Evolutionary conservation across 2,888 invertebrate genomes (phyloP).

Genomic region (Calliscelio sp.): DNA sequence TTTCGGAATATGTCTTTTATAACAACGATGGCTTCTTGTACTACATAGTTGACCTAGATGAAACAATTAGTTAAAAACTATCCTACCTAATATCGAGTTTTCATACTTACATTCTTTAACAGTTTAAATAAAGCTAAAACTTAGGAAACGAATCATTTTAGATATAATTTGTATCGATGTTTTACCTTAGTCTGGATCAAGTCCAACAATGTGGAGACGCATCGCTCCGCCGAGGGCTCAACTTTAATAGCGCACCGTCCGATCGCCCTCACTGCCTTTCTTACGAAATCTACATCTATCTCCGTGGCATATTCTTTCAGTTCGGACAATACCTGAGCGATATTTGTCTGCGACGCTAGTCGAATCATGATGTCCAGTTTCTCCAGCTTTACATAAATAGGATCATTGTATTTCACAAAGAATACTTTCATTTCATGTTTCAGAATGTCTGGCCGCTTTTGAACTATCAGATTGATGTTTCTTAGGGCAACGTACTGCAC

Average conservation of each 20-base stretch:
- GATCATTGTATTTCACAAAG: slow-evolving; percentile 99
- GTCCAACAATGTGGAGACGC: slow-evolving; percentile 98
- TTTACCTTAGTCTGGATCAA: slow-evolving; percentile 98
- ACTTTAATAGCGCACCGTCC: slow-evolving; percentile 99
- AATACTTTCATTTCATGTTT: slow-evolving; percentile 99
- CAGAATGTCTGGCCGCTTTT: slow-evolving; percentile 98
- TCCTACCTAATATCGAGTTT: too few species aligned
- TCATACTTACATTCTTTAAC: too few species aligned
- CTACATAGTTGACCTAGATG: slow-evolving; percentile 96
- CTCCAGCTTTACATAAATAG: slow-evolving; percentile 99
- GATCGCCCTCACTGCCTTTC: slow-evolving; percentile 99
- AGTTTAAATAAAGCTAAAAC: too few species aligned
- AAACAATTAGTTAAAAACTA: too few species aligned
- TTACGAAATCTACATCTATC: slow-evolving; percentile 99
- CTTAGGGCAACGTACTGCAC: slow-evolving; percentile 99
- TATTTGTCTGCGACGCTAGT: slow-evolving; percentile 98
- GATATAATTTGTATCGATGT: neutral
- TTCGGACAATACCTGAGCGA: slow-evolving; percentile 98
- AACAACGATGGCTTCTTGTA: slow-evolving; percentile 99
- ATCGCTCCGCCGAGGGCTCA: slow-evolving; percentile 99
- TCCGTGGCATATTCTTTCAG: slow-evolving; percentile 99
- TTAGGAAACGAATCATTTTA: too few species aligned
- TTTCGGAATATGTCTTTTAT: slow-evolving; percentile 99
- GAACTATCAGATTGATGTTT: slow-evolving; percentile 99
- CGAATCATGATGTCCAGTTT: slow-evolving; percentile 99